Evolutionary conservation across 2,113 vertebrate species (phyloP).

Genomic region (Elgaria multicarinata): DNA sequence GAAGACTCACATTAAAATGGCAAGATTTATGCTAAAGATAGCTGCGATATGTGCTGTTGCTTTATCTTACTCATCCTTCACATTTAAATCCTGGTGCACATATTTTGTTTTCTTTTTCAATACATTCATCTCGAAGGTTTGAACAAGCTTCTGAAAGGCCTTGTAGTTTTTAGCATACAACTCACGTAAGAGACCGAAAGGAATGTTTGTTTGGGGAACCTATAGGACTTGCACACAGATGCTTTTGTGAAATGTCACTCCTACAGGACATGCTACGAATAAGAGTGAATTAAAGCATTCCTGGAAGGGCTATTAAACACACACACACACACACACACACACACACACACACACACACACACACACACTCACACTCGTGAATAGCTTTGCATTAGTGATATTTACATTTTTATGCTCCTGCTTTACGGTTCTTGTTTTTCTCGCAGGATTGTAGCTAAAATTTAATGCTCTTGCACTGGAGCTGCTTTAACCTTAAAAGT

Average conservation of each 20-base stretch:
- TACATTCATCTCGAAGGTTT: background rate
- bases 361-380: background rate
- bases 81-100: background rate
- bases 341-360: too few species aligned
- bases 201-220: conserved; percentile 45
- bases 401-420: background rate
- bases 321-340: background rate
- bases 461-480: conserved; percentile 10
- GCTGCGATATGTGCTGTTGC: background rate
- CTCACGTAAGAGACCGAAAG: conserved; percentile 54
- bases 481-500: background rate
- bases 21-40: background rate
- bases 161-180: conserved; percentile 69
- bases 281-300: conserved; percentile 40
- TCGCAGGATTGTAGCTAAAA: conserved; percentile 14
- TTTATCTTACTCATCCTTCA: background rate
- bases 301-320: conserved; percentile 14
- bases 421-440: background rate
- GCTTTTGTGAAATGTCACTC: conserved; percentile 64
- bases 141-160: conserved; percentile 1
- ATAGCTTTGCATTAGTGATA: conserved; percentile 10
- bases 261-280: conserved; percentile 33
- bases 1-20: background rate
- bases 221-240: conserved; percentile 65
- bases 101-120: background rate